Percentiles rank a stretch among this genome's conserved stretches.
These are phyloP conservation scores for Charadrius vociferus DNA, from an alignment of 2,113 vertebrate genomes.

Conservation along the genomic window DNA sequence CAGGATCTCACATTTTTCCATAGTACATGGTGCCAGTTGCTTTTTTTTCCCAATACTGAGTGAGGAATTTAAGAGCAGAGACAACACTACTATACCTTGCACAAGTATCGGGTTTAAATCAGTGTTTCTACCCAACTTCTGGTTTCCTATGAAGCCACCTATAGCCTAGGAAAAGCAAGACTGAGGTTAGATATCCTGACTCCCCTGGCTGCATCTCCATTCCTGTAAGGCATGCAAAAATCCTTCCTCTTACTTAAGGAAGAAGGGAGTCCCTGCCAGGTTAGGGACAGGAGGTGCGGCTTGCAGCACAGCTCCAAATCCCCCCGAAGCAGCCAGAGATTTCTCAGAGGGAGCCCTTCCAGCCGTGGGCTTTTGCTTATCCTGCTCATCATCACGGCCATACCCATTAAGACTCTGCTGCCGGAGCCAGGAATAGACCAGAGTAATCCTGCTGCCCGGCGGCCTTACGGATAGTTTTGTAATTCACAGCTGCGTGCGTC, in stretches of 20 bases:
- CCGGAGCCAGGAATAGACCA: neutral
- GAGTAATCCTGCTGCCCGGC: neutral
- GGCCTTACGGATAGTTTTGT: neutral
- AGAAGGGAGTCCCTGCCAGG: neutral
- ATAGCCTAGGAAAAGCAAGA: neutral
- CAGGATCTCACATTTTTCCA: neutral
- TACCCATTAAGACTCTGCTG: neutral
- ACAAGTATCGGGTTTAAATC: neutral
- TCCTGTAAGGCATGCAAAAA: neutral
- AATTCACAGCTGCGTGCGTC: neutral
- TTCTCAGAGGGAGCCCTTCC: neutral
- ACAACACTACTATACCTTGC: neutral
- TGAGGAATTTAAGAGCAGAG: neutral
- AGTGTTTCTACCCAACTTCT: neutral
- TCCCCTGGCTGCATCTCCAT: neutral
- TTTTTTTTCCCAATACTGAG: neutral
- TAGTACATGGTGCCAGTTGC: neutral
- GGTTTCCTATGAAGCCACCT: neutral
- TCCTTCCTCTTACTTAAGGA: neutral
- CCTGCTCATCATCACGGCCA: neutral
- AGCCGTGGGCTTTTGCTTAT: neutral
- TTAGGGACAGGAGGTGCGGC: fast-evolving
- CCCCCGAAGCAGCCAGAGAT: neutral
- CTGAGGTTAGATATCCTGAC: neutral
- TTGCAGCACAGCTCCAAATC: neutral